Evolutionary conservation across 1,140 invertebrate species (phyloP).

Genomic region (Neotoxoptera formosana): DNA sequence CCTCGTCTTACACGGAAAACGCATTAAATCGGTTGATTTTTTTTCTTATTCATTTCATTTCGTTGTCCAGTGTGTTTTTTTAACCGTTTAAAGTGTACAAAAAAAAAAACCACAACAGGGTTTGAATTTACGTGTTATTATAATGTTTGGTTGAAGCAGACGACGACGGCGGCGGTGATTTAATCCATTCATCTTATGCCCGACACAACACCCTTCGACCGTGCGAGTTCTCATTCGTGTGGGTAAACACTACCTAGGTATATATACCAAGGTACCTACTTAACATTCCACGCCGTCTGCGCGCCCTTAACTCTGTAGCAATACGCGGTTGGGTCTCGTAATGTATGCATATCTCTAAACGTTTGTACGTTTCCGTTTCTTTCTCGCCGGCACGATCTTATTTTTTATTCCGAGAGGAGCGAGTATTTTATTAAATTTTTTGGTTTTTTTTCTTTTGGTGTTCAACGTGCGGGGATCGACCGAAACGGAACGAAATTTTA

Average conservation of each 20-base stretch:
- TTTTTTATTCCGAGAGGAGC: too few relatives aligned
- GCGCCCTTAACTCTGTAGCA: background rate
- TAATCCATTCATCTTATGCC: background rate
- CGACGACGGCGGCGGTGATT: background rate
- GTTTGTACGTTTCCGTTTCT: background rate
- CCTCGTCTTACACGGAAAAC: background rate
- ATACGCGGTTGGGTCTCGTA: background rate
- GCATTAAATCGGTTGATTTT: background rate
- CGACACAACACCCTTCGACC: background rate
- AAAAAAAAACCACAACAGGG: background rate
- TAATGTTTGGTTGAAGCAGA: background rate
- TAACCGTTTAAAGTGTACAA: background rate
- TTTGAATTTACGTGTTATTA: background rate
- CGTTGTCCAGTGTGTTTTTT: background rate
- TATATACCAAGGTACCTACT: background rate
- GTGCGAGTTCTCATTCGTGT: background rate
- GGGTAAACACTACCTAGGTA: too few relatives aligned
- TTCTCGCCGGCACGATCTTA: background rate
- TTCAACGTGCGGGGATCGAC: too few relatives aligned
- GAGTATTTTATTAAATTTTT: too few relatives aligned
- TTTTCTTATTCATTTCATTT: background rate
- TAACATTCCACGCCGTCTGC: conserved; percentile 11
- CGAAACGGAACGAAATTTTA: too few relatives aligned
- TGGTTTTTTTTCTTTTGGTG: too few relatives aligned
- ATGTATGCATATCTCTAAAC: background rate